Conservation (phyloP, 2,888 invertebrate species). For the Platycnemis pennipes region DNA sequence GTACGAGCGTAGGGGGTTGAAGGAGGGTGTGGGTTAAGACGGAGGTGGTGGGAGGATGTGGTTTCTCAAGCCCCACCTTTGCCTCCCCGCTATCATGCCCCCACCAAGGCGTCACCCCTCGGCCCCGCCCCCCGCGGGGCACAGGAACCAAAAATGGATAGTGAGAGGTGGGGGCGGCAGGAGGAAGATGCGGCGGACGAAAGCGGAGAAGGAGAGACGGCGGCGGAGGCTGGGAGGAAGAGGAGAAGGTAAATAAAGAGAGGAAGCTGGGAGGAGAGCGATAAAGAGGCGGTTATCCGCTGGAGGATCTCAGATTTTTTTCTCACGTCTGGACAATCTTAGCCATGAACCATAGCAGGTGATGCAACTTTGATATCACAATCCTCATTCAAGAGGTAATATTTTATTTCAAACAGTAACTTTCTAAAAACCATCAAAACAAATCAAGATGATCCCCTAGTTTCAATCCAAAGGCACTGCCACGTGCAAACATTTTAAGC, state of each 20-base stretch:
- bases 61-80: constrained; percentile 15
- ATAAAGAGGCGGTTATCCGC: not conserved
- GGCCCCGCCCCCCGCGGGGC: not conserved
- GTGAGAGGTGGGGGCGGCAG: constrained; percentile 21
- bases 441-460: too few species aligned
- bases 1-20: not conserved
- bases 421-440: too few species aligned
- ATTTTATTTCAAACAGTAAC: too few species aligned
- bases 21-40: not conserved
- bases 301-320: not conserved
- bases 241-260: constrained; percentile 1
- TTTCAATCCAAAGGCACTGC: too few species aligned
- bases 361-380: too few species aligned
- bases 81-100: constrained; percentile 1
- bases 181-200: not conserved
- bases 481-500: too few species aligned
- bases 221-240: not conserved
- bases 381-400: too few species aligned
- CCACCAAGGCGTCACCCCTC: not conserved
- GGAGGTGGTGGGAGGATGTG: constrained; percentile 1
- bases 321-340: too few species aligned
- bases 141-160: constrained; percentile 66
- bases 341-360: too few species aligned
- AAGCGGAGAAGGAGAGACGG: not conserved
- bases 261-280: not conserved